Base-by-base conservation (phyloP, 2,113 vertebrate genomes). In the Melanostigma gelatinosum region DNA sequence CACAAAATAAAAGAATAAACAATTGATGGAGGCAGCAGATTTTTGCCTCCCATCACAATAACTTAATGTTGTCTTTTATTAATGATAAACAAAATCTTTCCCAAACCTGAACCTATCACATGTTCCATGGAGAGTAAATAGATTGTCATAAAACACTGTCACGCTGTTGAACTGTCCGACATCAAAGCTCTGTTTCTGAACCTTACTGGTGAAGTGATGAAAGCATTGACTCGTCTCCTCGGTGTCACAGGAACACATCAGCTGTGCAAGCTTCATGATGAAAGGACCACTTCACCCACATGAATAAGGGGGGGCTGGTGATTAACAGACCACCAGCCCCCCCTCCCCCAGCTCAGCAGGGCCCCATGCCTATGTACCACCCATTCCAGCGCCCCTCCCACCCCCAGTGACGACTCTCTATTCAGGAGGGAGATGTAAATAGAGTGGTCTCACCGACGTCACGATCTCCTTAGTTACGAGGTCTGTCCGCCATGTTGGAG, bases 181-280 rank as follows among this genome's bases (percentile, higher is more conserved):
- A 29, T 18, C 64, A 32, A 32, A 6, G 40, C 18, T 66, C 24
- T 18, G 18, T 8, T 24, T 10, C 38, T 42, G 62, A 67, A 3
- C 8, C 63, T 66, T 46, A 27, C 10, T 46, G 63, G 29, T 55
- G 15, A 38, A 24, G 20, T 70, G 67, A 70, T 70, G 20, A 68
- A 70, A 24, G 48, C 46, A 65, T 1, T 36, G 32, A 11, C 18
- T 11, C 13, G 29, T 52, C 2, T 38, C 3, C 32, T 9, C 29
- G 36, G 29, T 54, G 48, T 36, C 32, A 38, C 68, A 71, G 48
- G 22, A 38, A 48, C n/a, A 48, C 20, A 32, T 32, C 27, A 68
- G 16, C 44, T 27, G 50, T 20, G 44, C 65, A 32, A 32, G 64
- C 42, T 32, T 48, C 6, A n/a, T n/a, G 22, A 24, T 3, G n/a